phyloP scores from a whole-genome alignment of 1,140 invertebrate species.

The Arctopsyche grandis region DNA sequence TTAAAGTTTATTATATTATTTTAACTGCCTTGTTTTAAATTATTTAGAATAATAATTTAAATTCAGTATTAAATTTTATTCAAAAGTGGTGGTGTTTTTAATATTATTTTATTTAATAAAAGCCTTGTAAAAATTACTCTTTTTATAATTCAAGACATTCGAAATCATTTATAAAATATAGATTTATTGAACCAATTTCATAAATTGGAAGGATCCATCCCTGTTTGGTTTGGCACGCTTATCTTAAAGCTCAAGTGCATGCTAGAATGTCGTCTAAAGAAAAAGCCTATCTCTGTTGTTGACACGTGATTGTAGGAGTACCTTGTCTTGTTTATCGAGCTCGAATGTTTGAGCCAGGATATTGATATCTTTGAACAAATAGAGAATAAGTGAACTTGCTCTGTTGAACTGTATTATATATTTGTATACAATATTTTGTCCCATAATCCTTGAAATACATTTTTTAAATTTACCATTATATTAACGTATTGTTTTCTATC shows the following conservation, averaged over 20 bases:
- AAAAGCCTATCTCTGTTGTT: constrained; percentile 23
- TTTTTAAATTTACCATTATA: background rate
- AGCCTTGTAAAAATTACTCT: no score
- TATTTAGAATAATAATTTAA: no score
- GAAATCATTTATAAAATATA: no score
- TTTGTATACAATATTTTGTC: background rate
- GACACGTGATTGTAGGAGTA: constrained; percentile 35
- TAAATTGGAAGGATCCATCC: no score
- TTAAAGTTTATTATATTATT: no score
- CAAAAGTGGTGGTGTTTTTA: no score
- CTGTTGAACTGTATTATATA: background rate
- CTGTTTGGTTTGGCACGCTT: no score
- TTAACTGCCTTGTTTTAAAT: no score
- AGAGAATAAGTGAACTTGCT: background rate
- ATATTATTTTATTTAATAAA: no score
- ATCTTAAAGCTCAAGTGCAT: background rate
- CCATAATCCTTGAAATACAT: background rate
- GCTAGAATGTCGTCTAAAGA: background rate
- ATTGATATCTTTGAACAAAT: constrained; percentile 41
- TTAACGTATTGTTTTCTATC: constrained; percentile 50
- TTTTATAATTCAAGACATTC: no score
- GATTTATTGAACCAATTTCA: no score
- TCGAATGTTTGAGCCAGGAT: constrained; percentile 35
- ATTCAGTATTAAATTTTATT: no score
- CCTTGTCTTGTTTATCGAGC: constrained; percentile 31